Evolutionary conservation across 2,888 invertebrate genomes (phyloP).

Genomic region (Platerodrilus igneus): DNA sequence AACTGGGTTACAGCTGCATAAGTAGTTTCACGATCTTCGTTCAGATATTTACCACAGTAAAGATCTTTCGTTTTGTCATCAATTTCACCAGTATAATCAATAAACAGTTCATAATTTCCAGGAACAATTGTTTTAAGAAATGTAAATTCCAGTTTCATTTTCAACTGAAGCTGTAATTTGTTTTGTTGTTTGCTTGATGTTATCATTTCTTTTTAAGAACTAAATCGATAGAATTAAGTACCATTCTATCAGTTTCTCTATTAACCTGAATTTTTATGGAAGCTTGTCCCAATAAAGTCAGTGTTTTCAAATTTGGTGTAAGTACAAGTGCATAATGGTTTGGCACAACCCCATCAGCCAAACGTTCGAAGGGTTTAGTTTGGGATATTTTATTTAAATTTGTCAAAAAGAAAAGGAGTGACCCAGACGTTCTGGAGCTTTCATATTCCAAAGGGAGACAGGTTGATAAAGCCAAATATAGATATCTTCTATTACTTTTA

Average conservation of each 20-base stretch:
- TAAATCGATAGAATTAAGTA: constrained; percentile 74
- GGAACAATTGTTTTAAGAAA: constrained; percentile 58
- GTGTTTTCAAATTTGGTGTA: too few species aligned
- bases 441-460: too few species aligned
- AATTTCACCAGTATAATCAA: constrained; percentile 78
- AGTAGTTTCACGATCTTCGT: constrained; percentile 67
- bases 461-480: too few species aligned
- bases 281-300: too few species aligned
- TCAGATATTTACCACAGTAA: constrained; percentile 81
- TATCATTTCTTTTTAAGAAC: constrained; percentile 56
- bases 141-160: constrained; percentile 66
- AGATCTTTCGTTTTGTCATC: constrained; percentile 87
- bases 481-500: too few species aligned
- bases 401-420: too few species aligned
- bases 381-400: too few species aligned
- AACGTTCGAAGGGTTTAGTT: too few species aligned
- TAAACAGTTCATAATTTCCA: constrained; percentile 56
- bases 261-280: too few species aligned
- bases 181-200: constrained; percentile 42
- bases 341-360: too few species aligned
- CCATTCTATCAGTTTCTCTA: constrained; percentile 60
- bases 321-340: too few species aligned
- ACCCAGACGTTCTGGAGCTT: too few species aligned
- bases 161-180: constrained; percentile 46
- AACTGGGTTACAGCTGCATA: constrained; percentile 89